These are phyloP conservation scores for Eumaeus atala DNA, from an alignment of 1,140 invertebrate species.

Conservation along the genomic window DNA sequence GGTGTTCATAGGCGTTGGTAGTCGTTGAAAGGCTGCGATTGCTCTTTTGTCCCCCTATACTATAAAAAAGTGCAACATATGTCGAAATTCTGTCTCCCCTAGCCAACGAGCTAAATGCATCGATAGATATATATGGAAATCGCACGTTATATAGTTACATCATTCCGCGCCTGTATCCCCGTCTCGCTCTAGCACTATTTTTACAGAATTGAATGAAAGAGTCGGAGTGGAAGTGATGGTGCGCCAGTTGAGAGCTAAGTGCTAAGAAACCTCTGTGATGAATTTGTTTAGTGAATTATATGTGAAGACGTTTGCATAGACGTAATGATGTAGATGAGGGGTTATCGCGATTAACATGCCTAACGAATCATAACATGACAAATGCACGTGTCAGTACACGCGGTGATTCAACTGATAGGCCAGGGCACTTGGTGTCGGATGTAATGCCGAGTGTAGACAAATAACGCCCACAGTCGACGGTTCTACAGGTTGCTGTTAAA, in stretches of 20 bases:
- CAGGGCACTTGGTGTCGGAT: no score
- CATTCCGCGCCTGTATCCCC: not conserved
- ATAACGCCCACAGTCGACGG: no score
- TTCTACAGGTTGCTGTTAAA: no score
- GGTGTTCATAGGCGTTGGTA: no score
- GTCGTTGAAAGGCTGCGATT: no score
- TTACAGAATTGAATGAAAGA: conserved; percentile 34
- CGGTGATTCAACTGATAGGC: not conserved
- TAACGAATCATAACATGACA: conserved; percentile 47
- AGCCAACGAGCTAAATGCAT: no score
- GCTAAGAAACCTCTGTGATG: conserved; percentile 63
- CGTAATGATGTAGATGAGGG: conserved; percentile 11
- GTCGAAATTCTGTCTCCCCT: no score
- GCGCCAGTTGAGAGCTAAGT: conserved; percentile 24
- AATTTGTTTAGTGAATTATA: conserved; percentile 58
- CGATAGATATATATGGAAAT: no score
- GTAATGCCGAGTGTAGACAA: conserved; percentile 5
- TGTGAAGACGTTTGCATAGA: conserved; percentile 49
- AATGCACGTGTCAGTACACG: conserved; percentile 45
- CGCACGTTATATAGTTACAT: not conserved
- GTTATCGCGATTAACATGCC: conserved; percentile 25
- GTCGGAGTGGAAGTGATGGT: conserved; percentile 45
- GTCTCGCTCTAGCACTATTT: not conserved
- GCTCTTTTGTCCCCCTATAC: no score
- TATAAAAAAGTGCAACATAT: no score